A percentile compares a stretch with the other conserved stretches of the same genome.
These are phyloP conservation scores for Cremastobaeus sp. DNA, from an alignment of 2,888 invertebrate genomes.

Conservation along the genomic window DNA sequence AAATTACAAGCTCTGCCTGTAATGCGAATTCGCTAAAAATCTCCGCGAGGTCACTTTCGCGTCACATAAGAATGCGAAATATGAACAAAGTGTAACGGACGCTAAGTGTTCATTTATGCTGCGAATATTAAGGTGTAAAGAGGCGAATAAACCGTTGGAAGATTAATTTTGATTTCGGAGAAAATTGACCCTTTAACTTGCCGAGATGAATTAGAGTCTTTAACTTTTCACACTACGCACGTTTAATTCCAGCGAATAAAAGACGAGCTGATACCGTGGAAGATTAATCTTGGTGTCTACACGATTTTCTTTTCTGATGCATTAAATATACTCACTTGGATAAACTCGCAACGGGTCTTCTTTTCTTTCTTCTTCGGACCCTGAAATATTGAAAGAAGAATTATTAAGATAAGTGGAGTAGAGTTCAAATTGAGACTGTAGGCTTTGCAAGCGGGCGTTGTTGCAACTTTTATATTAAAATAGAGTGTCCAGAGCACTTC, in stretches of 20 bases:
- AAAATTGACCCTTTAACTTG: too few relatives aligned
- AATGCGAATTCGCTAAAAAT: slow-evolving; percentile 5
- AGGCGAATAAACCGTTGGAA: too few relatives aligned
- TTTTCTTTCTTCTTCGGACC: slow-evolving; percentile 34
- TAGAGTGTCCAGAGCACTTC: slow-evolving; percentile 8
- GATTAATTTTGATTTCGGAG: too few relatives aligned
- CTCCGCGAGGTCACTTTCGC: too few relatives aligned
- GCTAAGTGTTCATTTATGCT: neutral
- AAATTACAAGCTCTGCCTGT: slow-evolving; percentile 8
- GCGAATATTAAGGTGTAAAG: too few relatives aligned
- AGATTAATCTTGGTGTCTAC: slow-evolving; percentile 26
- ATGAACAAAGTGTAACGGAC: neutral
- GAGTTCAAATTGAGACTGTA: slow-evolving; percentile 12
- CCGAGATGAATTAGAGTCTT: too few relatives aligned
- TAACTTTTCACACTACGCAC: too few relatives aligned
- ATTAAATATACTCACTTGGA: slow-evolving; percentile 69
- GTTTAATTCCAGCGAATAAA: neutral
- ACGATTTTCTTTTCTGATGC: slow-evolving; percentile 27
- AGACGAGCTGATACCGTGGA: neutral
- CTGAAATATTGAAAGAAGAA: slow-evolving; percentile 55
- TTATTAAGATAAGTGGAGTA: slow-evolving; percentile 57
- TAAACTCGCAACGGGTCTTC: slow-evolving; percentile 69
- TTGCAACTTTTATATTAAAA: slow-evolving; percentile 30
- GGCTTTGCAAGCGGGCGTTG: neutral
- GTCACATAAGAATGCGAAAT: too few relatives aligned